A percentile compares a stretch with the other conserved stretches of the same genome.
These are phyloP conservation scores for Lydus trimaculatus DNA, from an alignment of 2,888 invertebrate genomes.

Conservation along the genomic window DNA sequence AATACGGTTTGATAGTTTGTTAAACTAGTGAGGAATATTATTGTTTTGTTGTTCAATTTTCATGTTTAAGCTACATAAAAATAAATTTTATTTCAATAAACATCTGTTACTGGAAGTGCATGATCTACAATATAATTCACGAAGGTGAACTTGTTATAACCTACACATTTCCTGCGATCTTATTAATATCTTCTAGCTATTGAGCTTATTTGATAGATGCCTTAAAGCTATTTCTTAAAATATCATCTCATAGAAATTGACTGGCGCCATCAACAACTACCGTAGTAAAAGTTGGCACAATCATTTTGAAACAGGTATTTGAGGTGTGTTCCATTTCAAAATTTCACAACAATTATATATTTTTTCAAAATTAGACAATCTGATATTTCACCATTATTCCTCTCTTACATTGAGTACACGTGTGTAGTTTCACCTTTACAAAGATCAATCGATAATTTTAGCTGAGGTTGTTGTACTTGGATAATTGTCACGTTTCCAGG, in stretches of 20 bases:
- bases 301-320: not conserved
- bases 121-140: not conserved
- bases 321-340: not conserved
- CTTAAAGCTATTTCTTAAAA: constrained; percentile 1
- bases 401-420: no score
- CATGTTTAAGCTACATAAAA: no score
- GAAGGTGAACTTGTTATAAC: not conserved
- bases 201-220: not conserved
- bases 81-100: no score
- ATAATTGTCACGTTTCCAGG: constrained; percentile 13
- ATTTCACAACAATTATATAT: not conserved
- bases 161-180: not conserved
- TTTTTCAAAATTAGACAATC: not conserved
- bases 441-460: constrained; percentile 8
- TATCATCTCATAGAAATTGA: not conserved
- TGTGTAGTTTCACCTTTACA: not conserved
- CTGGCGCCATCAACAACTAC: not conserved
- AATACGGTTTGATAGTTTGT: no score
- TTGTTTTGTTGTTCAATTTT: not conserved
- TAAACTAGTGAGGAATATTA: no score
- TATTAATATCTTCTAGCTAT: not conserved
- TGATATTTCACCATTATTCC: not conserved
- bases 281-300: constrained; percentile 3
- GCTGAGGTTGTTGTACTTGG: constrained; percentile 10
- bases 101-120: no score